Percentiles rank a stretch among this genome's conserved stretches.
These are phyloP conservation scores for Tetramorium bicarinatum DNA, from an alignment of 2,888 invertebrate species.

Conservation along the genomic window DNA sequence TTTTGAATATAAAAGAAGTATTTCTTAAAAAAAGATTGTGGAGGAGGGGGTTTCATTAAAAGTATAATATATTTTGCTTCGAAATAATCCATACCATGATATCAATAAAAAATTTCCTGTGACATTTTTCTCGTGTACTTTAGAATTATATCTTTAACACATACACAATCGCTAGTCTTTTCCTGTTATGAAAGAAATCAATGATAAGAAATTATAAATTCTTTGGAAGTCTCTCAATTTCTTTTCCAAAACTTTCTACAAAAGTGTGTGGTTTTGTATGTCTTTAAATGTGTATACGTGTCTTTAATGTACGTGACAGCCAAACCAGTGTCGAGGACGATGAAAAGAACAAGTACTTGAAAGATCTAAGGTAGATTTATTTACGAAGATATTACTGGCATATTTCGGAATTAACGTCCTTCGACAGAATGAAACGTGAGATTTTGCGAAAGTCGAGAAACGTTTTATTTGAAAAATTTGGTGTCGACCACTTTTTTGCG, in stretches of 20 bases:
- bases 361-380: conserved; percentile 8
- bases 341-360: neutral
- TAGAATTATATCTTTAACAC: neutral
- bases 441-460: neutral
- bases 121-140: neutral
- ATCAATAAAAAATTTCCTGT: neutral
- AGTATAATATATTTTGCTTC: neutral
- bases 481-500: neutral
- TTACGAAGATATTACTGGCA: neutral
- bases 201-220: neutral
- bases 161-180: neutral
- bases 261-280: neutral
- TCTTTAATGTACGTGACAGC: neutral
- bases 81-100: neutral
- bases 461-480: conserved; percentile 21
- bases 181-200: neutral
- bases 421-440: neutral
- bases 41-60: neutral
- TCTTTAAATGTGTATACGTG: neutral
- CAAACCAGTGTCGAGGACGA: neutral
- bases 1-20: neutral
- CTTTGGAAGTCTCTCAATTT: neutral
- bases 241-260: neutral
- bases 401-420: neutral
- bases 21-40: neutral